phyloP scores from a whole-genome alignment of 2,888 invertebrate genomes.

The Caenorhabditis angaria region DNA sequence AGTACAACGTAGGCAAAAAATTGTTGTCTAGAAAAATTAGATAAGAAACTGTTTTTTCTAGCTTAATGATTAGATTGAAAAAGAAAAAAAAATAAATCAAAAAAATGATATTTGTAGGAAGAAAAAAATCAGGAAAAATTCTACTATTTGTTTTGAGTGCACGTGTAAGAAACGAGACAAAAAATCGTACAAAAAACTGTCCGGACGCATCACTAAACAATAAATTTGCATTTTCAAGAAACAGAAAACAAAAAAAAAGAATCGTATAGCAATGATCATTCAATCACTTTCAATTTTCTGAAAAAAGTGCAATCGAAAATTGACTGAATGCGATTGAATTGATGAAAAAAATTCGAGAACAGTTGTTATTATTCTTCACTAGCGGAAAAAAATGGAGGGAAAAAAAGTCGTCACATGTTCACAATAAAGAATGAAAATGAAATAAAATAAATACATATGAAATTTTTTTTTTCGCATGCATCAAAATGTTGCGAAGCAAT shows the following conservation, averaged over 20 bases:
- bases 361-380: not conserved
- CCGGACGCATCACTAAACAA: constrained; percentile 2
- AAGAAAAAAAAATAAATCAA: not conserved
- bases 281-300: not conserved
- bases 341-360: not conserved
- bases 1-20: too few relatives aligned
- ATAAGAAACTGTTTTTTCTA: too few relatives aligned
- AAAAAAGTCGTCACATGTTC: constrained; percentile 1
- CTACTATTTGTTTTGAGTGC: too few relatives aligned
- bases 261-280: constrained; percentile 1
- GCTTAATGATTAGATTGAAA: not conserved
- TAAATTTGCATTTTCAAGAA: not conserved
- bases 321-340: not conserved
- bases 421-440: not conserved
- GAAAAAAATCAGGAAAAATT: too few relatives aligned
- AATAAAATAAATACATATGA: not conserved
- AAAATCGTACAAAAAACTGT: not conserved
- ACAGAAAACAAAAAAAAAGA: not conserved
- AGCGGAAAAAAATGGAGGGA: not conserved
- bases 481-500: not conserved
- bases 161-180: not conserved
- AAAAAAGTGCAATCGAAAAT: constrained; percentile 3
- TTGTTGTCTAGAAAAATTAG: not conserved
- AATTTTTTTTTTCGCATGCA: constrained; percentile 4
- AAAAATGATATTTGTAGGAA: too few relatives aligned